phyloP scores from a whole-genome alignment of 2,797 vertebrate genomes.

The Acrocephalus scirpaceus region DNA sequence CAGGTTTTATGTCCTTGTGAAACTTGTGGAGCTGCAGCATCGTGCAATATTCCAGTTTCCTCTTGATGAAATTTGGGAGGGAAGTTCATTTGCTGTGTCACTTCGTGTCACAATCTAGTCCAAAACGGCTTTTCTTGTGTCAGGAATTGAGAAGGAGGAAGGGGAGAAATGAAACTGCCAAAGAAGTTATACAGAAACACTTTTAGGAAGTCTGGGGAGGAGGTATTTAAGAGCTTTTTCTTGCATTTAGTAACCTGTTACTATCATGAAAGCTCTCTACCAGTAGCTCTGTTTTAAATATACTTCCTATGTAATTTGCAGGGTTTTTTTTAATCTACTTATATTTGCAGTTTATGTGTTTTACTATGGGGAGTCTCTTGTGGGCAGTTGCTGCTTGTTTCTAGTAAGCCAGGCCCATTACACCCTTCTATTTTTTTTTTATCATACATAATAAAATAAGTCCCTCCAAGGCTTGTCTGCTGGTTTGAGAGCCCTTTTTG shows the following conservation, averaged over 20 bases:
- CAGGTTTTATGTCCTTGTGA: not conserved
- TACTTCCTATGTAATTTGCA: not conserved
- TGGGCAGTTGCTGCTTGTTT: not conserved
- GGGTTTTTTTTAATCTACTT: not conserved
- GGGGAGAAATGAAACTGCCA: not conserved
- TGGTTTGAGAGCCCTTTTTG: not conserved
- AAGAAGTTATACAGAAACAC: not conserved
- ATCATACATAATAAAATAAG: not conserved
- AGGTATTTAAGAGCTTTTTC: not conserved
- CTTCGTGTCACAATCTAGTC: conserved; percentile 27
- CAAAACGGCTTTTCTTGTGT: not conserved
- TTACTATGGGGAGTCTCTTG: not conserved
- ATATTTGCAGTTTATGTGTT: not conserved
- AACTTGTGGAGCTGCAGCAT: not conserved
- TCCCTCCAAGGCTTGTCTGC: not conserved
- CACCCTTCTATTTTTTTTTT: not conserved
- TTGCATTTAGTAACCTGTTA: not conserved
- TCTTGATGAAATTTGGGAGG: not conserved
- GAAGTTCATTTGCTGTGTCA: conserved; percentile 42
- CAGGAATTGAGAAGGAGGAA: conserved; percentile 2
- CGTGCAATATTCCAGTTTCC: not conserved
- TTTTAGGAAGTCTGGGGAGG: not conserved
- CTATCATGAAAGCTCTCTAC: not conserved
- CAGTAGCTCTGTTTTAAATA: not conserved
- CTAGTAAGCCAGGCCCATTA: not conserved